These are phyloP conservation scores for Nibea coibor DNA, from an alignment of 2,113 vertebrate genomes.

Conservation along the genomic window DNA sequence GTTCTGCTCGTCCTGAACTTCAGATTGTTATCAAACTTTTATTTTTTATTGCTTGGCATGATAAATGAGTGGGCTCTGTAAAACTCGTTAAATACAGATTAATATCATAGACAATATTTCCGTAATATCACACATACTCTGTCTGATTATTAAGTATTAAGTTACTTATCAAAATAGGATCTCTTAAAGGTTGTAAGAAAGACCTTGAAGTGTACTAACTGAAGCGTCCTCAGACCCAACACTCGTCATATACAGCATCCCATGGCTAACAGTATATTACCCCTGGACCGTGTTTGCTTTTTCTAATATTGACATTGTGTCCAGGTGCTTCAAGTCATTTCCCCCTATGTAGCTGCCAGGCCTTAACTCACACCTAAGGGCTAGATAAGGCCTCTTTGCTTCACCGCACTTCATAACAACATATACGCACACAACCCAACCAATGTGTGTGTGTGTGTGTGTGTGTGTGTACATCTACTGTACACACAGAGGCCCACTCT, in stretches of 20 bases:
- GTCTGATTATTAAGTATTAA: constrained; percentile 44
- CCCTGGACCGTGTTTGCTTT: constrained; percentile 53
- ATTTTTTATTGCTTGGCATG: constrained; percentile 70
- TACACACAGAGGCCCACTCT: constrained; percentile 48
- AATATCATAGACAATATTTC: constrained; percentile 59
- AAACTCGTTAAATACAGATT: constrained; percentile 76
- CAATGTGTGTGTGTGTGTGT: constrained; percentile 28
- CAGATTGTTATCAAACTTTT: constrained; percentile 74
- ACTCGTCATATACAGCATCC: constrained; percentile 31
- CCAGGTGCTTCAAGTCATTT: constrained; percentile 71
- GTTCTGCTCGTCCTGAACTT: constrained; percentile 55
- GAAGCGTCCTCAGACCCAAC: background rate
- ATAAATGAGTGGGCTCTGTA: constrained; percentile 64
- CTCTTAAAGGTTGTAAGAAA: constrained; percentile 22
- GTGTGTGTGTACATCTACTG: constrained; percentile 34
- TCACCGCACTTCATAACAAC: constrained; percentile 73
- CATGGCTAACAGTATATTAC: constrained; percentile 45
- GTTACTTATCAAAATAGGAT: constrained; percentile 45
- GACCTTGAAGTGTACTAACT: constrained; percentile 25
- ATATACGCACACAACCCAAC: constrained; percentile 48
- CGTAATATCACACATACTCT: constrained; percentile 41
- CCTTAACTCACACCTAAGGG: constrained; percentile 65
- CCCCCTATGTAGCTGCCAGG: constrained; percentile 56
- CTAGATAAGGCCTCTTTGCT: constrained; percentile 71
- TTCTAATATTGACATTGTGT: constrained; percentile 67